Percentiles rank a stretch among this genome's conserved stretches.
These are phyloP conservation scores for Thunnus albacares DNA, from an alignment of 2,797 vertebrate genomes.

Conservation along the genomic window DNA sequence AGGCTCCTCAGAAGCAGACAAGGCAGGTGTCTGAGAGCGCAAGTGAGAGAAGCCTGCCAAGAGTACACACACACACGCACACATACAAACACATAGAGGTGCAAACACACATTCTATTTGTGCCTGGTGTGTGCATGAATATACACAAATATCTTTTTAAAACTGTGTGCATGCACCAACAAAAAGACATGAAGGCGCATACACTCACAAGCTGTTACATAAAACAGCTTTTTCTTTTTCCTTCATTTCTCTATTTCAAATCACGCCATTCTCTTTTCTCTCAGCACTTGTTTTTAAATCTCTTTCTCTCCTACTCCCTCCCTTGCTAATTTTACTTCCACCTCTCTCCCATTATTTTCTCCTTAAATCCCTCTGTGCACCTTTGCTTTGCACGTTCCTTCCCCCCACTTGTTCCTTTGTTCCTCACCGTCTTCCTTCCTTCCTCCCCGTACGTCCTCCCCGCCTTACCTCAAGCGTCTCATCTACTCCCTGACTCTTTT, in stretches of 20 bases:
- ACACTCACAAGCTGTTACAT: conserved; percentile 60
- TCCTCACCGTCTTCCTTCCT: conserved; percentile 43
- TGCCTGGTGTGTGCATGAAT: conserved; percentile 13
- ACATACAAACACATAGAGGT: neutral
- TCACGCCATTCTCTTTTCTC: conserved; percentile 40
- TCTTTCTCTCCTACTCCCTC: conserved; percentile 19
- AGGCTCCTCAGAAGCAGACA: conserved; percentile 56
- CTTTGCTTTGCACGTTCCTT: conserved; percentile 39
- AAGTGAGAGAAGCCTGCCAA: conserved; percentile 65
- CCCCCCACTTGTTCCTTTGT: conserved; percentile 53
- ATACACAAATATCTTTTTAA: conserved; percentile 33
- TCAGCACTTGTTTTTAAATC: neutral
- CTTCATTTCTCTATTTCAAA: conserved; percentile 17
- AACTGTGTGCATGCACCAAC: conserved; percentile 13
- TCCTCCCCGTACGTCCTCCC: conserved; percentile 38
- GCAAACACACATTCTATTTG: neutral
- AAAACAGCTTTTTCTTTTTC: conserved; percentile 45
- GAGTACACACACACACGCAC: conserved; percentile 16
- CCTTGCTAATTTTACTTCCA: conserved; percentile 57
- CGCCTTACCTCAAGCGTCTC: conserved; percentile 59
- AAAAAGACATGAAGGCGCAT: conserved; percentile 42
- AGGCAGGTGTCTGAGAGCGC: conserved; percentile 62
- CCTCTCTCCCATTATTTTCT: conserved; percentile 48
- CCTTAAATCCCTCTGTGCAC: conserved; percentile 64
- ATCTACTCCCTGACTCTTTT: conserved; percentile 62